phyloP scores from a whole-genome alignment of 2,113 vertebrate genomes.

The Thinocorus orbignyianus region DNA sequence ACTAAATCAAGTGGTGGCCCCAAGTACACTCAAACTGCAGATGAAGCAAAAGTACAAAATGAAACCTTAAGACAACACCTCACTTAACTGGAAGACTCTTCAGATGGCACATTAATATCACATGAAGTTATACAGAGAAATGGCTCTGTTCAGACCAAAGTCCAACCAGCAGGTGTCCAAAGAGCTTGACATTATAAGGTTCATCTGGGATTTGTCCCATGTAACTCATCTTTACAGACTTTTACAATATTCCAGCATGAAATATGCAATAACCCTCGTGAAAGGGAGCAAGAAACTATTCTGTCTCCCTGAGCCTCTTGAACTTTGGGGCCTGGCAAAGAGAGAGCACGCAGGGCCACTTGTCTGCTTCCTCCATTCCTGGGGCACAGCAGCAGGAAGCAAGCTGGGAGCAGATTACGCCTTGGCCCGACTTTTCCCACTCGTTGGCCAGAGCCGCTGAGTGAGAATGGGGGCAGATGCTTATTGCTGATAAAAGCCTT shows the following conservation, averaged over 20 bases:
- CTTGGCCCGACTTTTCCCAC: slow-evolving; percentile 56
- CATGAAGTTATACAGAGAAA: not conserved
- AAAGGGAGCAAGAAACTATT: not conserved
- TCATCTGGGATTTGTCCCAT: not conserved
- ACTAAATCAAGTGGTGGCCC: not conserved
- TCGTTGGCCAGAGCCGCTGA: slow-evolving; percentile 6
- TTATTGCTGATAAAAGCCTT: slow-evolving; percentile 50
- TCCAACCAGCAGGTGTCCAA: not conserved
- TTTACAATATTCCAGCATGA: not conserved
- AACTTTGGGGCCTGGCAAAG: slow-evolving; percentile 37
- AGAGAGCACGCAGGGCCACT: slow-evolving; percentile 19
- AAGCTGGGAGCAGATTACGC: slow-evolving; percentile 59
- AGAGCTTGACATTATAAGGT: not conserved
- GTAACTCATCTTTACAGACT: not conserved
- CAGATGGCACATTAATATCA: not conserved
- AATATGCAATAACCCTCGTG: not conserved
- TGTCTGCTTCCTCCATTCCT: slow-evolving; percentile 64
- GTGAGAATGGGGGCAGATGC: slow-evolving; percentile 59
- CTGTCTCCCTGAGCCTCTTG: not conserved
- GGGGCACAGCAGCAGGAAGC: slow-evolving; percentile 49
- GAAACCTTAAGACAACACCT: not conserved
- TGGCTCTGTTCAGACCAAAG: not conserved
- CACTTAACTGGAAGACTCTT: not conserved
- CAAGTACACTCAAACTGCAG: not conserved
- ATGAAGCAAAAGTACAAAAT: not conserved